Evolutionary conservation across 2,113 vertebrate genomes (phyloP).

Genomic region (Otocyon megalotis): DNA sequence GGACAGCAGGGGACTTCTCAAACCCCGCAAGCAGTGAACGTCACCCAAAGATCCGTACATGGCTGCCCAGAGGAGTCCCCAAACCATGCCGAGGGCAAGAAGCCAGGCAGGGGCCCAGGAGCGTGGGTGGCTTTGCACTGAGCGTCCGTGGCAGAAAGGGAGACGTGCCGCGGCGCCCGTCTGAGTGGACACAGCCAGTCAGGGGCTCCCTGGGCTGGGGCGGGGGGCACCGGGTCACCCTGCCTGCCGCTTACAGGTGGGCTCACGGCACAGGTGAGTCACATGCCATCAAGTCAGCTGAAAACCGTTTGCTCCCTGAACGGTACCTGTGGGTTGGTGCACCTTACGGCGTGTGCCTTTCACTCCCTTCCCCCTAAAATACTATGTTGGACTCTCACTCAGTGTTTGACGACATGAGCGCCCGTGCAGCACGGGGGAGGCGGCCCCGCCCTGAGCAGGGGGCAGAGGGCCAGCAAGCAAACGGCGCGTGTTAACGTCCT

Average conservation of each 20-base stretch:
- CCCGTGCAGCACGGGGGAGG: too few relatives aligned
- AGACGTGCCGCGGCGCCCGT: accelerated
- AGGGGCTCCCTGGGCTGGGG: background rate
- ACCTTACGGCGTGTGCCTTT: too few relatives aligned
- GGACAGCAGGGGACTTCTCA: background rate
- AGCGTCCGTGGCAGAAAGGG: background rate
- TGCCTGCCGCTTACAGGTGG: too few relatives aligned
- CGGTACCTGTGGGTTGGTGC: too few relatives aligned
- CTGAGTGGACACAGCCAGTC: accelerated
- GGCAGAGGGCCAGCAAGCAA: background rate
- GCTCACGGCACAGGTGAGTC: background rate
- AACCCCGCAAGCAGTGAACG: background rate
- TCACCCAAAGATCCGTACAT: background rate
- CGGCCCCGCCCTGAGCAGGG: background rate
- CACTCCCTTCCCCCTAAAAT: background rate
- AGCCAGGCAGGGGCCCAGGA: too few relatives aligned
- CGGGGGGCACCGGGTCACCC: too few relatives aligned
- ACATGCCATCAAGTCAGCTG: too few relatives aligned
- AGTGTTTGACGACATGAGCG: background rate
- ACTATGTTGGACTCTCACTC: background rate
- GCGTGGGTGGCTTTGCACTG: too few relatives aligned
- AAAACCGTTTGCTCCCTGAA: background rate
- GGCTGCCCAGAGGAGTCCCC: background rate
- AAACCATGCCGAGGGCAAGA: background rate
- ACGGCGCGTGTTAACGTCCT: too few relatives aligned